Evolutionary conservation across 2,113 vertebrate genomes (phyloP).

Genomic region (Microcebus lehilahytsara): DNA sequence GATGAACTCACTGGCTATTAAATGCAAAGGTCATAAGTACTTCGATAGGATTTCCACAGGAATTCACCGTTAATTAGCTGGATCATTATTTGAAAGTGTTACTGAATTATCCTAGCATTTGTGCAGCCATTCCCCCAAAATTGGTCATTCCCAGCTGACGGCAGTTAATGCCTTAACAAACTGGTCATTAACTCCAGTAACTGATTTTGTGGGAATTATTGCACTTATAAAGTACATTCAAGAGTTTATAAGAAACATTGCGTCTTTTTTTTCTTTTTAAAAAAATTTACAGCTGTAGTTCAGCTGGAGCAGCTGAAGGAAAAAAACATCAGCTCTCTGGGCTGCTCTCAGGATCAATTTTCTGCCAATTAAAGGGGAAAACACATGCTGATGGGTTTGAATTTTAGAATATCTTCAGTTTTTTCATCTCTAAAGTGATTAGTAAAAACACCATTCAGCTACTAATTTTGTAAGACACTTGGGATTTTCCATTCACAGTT

Average conservation of each 20-base stretch:
- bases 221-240: slow-evolving; percentile 85
- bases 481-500: slow-evolving; percentile 53
- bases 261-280: slow-evolving; percentile 53
- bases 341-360: slow-evolving; percentile 82
- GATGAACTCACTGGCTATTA: slow-evolving; percentile 85
- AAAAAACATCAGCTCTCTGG: slow-evolving; percentile 76
- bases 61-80: slow-evolving; percentile 85
- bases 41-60: slow-evolving; percentile 85
- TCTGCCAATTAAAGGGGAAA: slow-evolving; percentile 86
- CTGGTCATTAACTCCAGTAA: slow-evolving; percentile 85
- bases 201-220: slow-evolving; percentile 87
- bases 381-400: slow-evolving; percentile 78
- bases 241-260: slow-evolving; percentile 84
- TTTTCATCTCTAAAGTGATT: slow-evolving; percentile 82
- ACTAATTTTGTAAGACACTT: slow-evolving; percentile 71
- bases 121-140: slow-evolving; percentile 79
- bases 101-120: slow-evolving; percentile 85
- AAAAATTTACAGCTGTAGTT: slow-evolving; percentile 83
- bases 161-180: slow-evolving; percentile 86
- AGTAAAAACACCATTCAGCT: slow-evolving; percentile 72
- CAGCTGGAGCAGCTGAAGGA: slow-evolving; percentile 81
- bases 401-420: slow-evolving; percentile 81
- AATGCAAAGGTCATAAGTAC: slow-evolving; percentile 76
- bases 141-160: slow-evolving; percentile 85
- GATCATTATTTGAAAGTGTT: slow-evolving; percentile 84